Evolutionary conservation across 2,113 vertebrate species (phyloP).

Genomic region (Gymnocephalus cernua): DNA sequence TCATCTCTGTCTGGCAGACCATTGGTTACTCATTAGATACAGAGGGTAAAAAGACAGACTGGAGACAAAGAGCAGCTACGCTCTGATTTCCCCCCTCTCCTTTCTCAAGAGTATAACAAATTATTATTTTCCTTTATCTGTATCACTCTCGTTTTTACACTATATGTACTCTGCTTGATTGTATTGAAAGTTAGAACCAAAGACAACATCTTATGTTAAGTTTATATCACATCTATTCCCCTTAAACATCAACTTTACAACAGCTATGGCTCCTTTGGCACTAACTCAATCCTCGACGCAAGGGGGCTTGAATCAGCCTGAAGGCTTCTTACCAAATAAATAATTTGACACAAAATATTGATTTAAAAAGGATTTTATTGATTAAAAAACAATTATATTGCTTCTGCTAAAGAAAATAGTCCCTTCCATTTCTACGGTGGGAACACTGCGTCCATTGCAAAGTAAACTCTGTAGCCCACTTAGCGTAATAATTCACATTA

Average conservation of each 20-base stretch:
- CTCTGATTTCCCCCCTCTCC: conserved; percentile 78
- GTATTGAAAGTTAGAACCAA: not conserved
- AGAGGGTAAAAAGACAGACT: conserved; percentile 77
- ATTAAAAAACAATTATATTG: too few relatives aligned
- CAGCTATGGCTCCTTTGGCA: not conserved
- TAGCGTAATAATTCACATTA: too few relatives aligned
- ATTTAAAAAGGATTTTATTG: too few relatives aligned
- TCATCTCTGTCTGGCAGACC: conserved; percentile 82
- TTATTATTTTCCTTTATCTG: conserved; percentile 53
- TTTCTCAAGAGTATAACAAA: conserved; percentile 63
- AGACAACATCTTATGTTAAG: not conserved
- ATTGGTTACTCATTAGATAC: conserved; percentile 82
- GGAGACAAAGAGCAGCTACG: conserved; percentile 82
- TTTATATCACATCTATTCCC: not conserved
- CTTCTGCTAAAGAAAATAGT: too few relatives aligned
- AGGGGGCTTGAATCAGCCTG: too few relatives aligned
- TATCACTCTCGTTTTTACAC: conserved; percentile 19
- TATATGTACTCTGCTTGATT: conserved; percentile 12
- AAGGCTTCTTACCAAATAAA: too few relatives aligned
- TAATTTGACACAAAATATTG: too few relatives aligned
- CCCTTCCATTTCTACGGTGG: too few relatives aligned
- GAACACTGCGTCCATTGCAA: too few relatives aligned
- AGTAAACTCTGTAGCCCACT: too few relatives aligned
- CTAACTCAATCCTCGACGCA: not conserved
- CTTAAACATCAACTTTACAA: not conserved